Evolutionary conservation across 2,797 vertebrate species (phyloP).

Genomic region (Nyctibius grandis): DNA sequence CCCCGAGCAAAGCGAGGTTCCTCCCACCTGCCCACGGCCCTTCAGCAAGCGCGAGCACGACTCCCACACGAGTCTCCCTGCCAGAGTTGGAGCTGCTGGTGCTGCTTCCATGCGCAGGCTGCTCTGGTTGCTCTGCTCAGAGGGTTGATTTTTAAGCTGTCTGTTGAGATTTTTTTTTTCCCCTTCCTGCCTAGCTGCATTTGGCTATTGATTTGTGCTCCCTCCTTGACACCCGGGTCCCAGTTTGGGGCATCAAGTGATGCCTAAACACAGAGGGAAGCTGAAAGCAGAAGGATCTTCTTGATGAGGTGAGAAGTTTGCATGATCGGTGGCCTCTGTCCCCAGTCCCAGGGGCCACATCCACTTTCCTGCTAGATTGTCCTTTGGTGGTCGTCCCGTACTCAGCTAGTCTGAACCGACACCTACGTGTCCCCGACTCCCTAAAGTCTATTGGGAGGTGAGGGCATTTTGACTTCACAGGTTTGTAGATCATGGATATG

Average conservation of each 20-base stretch:
- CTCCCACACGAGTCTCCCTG: constrained; percentile 20
- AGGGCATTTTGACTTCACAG: background rate
- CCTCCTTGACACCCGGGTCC: background rate
- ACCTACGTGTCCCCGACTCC: background rate
- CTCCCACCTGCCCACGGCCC: constrained; percentile 53
- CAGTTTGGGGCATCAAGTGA: background rate
- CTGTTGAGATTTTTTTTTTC: background rate
- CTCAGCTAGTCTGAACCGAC: background rate
- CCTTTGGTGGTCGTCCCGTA: background rate
- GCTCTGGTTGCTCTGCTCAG: background rate
- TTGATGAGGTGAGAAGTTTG: background rate
- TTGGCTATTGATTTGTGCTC: background rate
- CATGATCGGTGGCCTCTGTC: background rate
- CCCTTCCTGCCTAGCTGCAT: background rate
- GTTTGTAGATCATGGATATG: fast-evolving
- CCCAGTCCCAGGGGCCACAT: background rate
- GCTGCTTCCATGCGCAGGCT: background rate
- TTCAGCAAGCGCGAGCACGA: background rate
- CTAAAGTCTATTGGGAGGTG: background rate
- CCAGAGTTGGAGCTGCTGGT: constrained; percentile 28
- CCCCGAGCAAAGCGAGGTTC: background rate
- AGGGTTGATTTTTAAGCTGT: background rate
- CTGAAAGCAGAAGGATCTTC: background rate
- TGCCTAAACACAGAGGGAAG: background rate
- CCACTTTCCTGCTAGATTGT: background rate